phyloP scores from a whole-genome alignment of 2,113 vertebrate species.

The Heteronetta atricapilla region DNA sequence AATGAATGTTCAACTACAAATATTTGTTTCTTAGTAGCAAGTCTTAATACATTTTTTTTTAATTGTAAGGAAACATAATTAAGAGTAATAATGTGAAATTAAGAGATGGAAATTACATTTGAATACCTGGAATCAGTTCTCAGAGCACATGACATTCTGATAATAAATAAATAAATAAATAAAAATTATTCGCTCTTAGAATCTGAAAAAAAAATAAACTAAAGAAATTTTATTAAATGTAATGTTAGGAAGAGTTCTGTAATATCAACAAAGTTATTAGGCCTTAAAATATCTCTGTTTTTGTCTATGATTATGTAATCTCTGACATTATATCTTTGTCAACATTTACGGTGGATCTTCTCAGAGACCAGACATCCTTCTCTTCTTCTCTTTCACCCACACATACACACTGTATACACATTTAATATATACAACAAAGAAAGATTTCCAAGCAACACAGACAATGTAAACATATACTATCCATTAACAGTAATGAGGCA shows the following conservation, averaged over 20 bases:
- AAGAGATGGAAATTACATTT: background rate
- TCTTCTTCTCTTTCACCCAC: background rate
- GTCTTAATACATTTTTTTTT: background rate
- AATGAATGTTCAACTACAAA: background rate
- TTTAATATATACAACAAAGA: background rate
- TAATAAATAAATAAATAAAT: background rate
- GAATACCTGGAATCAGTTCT: background rate
- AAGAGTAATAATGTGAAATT: background rate
- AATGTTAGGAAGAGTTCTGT: background rate
- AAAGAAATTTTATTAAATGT: background rate
- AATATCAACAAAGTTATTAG: background rate
- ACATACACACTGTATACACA: background rate
- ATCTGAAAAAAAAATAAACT: background rate
- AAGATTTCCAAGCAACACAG: background rate
- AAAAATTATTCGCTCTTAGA: background rate
- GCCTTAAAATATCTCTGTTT: background rate
- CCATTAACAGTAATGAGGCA: background rate
- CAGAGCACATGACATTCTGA: background rate
- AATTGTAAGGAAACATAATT: background rate
- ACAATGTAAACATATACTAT: background rate
- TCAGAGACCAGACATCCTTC: background rate
- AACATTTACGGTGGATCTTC: background rate
- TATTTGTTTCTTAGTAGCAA: background rate
- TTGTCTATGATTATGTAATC: background rate
- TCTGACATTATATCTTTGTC: rapidly evolving